Evolutionary conservation across 2,113 vertebrate species (phyloP), one percentile per base, ranked within the genome.

Genomic region (Anhinga anhinga): DNA sequence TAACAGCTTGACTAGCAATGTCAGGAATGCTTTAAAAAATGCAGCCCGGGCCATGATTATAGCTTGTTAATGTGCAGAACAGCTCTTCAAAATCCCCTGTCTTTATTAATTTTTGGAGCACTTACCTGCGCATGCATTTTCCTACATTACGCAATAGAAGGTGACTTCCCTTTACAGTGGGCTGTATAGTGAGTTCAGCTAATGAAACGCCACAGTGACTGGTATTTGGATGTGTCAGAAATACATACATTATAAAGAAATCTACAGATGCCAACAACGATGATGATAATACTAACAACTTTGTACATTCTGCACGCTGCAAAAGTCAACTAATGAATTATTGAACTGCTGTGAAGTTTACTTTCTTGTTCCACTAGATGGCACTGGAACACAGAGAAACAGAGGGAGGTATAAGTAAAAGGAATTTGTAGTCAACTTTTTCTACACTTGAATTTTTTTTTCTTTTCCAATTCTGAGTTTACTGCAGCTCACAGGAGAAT

Each of bases 351-450:
- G 2, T 36, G 53, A 74, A 58, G 45, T 34, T 36, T 59, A 42
- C 44, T 77, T 58, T 58, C 15, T 47, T 34, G 13, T 83, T 83
- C 88, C 97, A 93, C 77, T 71, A 94, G 95, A 78, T 93, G 96
- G 92, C 94, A 94, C n/a, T 58, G 69, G 27, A 82, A 76, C n/a
- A 49, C 47, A 77, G 82, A 73, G 42, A 40, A 83, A 71, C 25
- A 44, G 38, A 45, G 16, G 27, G 2, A n/a, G 18, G 40, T 15
- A 4, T 15, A 15, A 21, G 20, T 17, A 73, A 74, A 82, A 92
- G 25, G 47, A 63, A 61, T 25, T 21, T 47, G 9, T 30, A 19
- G 15, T 29, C 30, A 38, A 42, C 6, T 40, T 36, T 74, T 73
- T 69, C 19, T 67, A 49, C 5, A 8, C 3, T 25, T 58, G 27